phyloP scores from a whole-genome alignment of 2,113 vertebrate genomes.

The Stomatorhinus ivindoensis region DNA sequence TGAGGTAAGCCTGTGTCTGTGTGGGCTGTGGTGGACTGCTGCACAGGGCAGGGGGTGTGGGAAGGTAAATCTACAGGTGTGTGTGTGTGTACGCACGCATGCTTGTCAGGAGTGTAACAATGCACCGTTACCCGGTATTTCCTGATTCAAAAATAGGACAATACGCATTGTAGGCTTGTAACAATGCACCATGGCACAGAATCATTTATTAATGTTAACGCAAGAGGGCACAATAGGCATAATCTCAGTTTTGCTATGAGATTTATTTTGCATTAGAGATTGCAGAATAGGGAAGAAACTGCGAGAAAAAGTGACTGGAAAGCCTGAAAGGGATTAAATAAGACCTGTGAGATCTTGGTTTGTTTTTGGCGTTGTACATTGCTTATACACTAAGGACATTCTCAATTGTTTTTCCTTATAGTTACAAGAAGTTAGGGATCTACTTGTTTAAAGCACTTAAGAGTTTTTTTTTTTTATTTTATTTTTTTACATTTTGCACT shows the following conservation, averaged over 20 bases:
- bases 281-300: not conserved
- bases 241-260: not conserved
- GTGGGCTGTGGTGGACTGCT: not conserved
- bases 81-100: not conserved
- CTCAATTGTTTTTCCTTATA: not conserved
- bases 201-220: not conserved
- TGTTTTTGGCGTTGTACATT: not conserved
- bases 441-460: not conserved
- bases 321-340: not conserved
- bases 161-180: not conserved
- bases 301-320: not conserved
- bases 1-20: constrained; percentile 64
- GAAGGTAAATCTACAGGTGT: not conserved
- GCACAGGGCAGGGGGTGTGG: not conserved
- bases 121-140: not conserved
- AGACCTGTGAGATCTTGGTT: not conserved
- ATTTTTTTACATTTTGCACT: not conserved
- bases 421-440: not conserved
- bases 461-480: not conserved
- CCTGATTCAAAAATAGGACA: not conserved
- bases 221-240: not conserved
- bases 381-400: not conserved
- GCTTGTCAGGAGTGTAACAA: not conserved
- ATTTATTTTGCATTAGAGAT: not conserved
- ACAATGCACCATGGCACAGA: not conserved